Conservation (phyloP, 2,797 vertebrate species). For the Petrocephalus sullivani region DNA sequence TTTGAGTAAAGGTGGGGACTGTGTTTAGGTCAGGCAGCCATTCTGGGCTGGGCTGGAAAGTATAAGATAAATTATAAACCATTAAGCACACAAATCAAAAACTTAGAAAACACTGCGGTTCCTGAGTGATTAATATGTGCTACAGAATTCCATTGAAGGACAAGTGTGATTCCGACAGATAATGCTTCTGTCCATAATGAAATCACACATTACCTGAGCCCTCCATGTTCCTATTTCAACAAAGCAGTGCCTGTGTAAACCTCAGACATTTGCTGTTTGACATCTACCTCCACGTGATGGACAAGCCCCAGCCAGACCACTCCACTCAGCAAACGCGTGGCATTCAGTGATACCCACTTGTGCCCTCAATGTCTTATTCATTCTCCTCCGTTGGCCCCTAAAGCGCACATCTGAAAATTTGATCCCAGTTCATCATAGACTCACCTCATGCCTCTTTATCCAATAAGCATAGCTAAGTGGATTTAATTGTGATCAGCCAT, state of each 20-base stretch:
- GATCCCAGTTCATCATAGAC: not conserved
- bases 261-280: not conserved
- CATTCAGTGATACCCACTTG: not conserved
- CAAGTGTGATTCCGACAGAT: not conserved
- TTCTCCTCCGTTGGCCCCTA: not conserved
- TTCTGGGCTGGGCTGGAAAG: not conserved
- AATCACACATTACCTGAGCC: not conserved
- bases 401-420: not conserved
- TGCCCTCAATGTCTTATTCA: not conserved
- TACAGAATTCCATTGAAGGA: not conserved
- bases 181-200: not conserved
- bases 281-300: not conserved
- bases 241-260: not conserved
- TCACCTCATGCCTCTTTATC: not conserved
- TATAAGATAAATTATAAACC: not conserved
- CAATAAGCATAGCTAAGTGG: not conserved
- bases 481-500: not conserved
- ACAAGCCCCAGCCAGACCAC: not conserved
- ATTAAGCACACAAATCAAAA: not conserved
- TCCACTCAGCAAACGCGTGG: not conserved
- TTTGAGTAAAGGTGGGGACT: not conserved
- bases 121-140: not conserved
- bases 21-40: not conserved
- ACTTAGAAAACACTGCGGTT: not conserved
- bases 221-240: not conserved